Conservation (phyloP, 23 tunicate genomes). For the Corella eumyota region DNA sequence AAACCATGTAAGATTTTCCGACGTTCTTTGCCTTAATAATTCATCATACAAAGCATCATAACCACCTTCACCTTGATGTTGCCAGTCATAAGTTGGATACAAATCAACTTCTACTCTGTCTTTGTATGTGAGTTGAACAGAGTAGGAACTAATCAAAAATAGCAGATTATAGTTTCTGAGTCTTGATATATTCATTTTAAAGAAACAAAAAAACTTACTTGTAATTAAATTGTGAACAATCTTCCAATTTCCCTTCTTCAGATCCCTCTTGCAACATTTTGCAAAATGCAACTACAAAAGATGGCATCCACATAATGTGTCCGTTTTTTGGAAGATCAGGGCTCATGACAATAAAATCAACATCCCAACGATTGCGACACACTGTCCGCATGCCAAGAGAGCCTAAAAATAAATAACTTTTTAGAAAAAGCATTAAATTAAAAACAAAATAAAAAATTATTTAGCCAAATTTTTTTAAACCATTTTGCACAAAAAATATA, state of each 20-base stretch:
- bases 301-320: slow-evolving; percentile 79
- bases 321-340: slow-evolving; percentile 72
- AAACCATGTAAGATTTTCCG: slow-evolving; percentile 80
- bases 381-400: slow-evolving; percentile 71
- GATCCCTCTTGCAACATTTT: slow-evolving; percentile 47
- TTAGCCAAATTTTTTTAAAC: no score
- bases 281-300: slow-evolving; percentile 46
- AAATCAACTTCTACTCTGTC: slow-evolving; percentile 59
- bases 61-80: slow-evolving; percentile 47
- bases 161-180: no score
- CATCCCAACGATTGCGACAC: slow-evolving; percentile 67
- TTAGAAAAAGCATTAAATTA: no score
- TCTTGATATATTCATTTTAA: neutral
- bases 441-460: no score
- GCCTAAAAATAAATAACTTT: slow-evolving; percentile 31
- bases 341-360: slow-evolving; percentile 39
- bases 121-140: slow-evolving; percentile 50
- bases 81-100: slow-evolving; percentile 64
- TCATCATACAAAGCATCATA: slow-evolving; percentile 80
- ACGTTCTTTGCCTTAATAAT: slow-evolving; percentile 66
- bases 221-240: slow-evolving; percentile 29
- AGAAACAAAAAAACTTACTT: slow-evolving; percentile 21
- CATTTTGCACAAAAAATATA: no score
- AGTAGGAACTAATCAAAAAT: slow-evolving; percentile 27
- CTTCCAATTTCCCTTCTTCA: slow-evolving; percentile 38